Base-by-base conservation (phyloP, 2,888 invertebrate genomes). In the Blastobasis lacticolella region DNA sequence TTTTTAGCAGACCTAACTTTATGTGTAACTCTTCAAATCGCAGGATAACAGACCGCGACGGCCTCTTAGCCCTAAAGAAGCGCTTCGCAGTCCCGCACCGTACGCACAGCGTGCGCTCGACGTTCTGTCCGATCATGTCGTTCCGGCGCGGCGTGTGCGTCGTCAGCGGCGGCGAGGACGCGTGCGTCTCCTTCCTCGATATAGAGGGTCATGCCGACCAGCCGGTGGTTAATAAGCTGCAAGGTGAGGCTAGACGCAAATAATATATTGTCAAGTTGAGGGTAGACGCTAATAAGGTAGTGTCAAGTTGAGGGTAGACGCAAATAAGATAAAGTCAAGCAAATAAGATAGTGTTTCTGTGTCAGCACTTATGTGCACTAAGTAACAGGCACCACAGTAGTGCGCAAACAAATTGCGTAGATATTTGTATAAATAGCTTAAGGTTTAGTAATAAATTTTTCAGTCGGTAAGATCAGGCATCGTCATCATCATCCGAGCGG, bases 41-140 rank as follows among this genome's bases (percentile, higher is more conserved):
- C 65, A 92, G 94, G 62, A 90, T 94, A 51, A 81, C 86, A 0
- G 91, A 92, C 73, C 89, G 90, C 60, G 93, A 94, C 63, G 94
- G 94, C 48, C 89, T 89, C 44, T 74, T 95, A 46, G 82, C 89
- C 49, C 75, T 94, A 48, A 91, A 91, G 78, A 89, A 91, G 64
- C 91, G 91, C 46, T 94, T 94, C 78, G 89, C 89, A 48, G 90
- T 93, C 58, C 73, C 84, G 48, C 94, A 94, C 75, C 82, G 86
- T 49, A 79, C 75, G 46, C 86, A 89, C 66, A 76, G 90, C 57
- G 90, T 95, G 36, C 88, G 90, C 60, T 94, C 95, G 38, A 92
- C 94, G 5, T 96, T 96, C 87, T 96, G 96, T 69, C 95, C 96
- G 5, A 91, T 93, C 59, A 94, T 94, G 93, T 94, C 94, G 59